Evolutionary conservation across 2,888 invertebrate genomes (phyloP), one percentile per base, ranked within the genome.

Genomic region (Diadegma fenestrale): DNA sequence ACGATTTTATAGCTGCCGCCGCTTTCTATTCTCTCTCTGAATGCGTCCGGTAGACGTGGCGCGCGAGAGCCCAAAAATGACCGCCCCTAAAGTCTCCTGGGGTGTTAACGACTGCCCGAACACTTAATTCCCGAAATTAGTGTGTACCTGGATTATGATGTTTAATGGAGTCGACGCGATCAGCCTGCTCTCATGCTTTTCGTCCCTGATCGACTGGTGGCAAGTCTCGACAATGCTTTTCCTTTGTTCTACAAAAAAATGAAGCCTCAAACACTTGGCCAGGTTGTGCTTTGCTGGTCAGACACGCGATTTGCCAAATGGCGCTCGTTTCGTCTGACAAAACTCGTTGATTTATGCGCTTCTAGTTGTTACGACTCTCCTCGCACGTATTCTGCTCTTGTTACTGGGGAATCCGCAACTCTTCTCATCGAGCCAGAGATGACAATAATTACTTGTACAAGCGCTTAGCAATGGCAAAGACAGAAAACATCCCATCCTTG

Each of bases 1-100:
- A 77, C 80, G 77, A 72, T 80, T 43, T n/a, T 41, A 73, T 61
- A 63, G 64, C 33, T 72, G 22, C 17, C 5, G 64, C 33, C 68
- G 22, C 17, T 10, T 48, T 26, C 14, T 22, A 14, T 41, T 54
- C 71, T 3, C 54, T 41, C 45, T 22, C 10, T 22, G 19, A 1
- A 41, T 17, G 10, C 43, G 14, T 73, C 26, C 1, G 41, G 41
- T 37, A 45, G 54, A 54, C 33, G 30, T 30, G 2, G 30, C 12
- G 8, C 19, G 48, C 69, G 48, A 30, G 30, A 48, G 48, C n/a
- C 69, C 54, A 12, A 30, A n/a, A 33, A 14, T 14, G 19, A 51
- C 54, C 71, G 33, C 33, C 51, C 8, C n/a, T 8, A 17, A 37
- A 22, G 48, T 33, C 19, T 33, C 51, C 22, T 37, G 30, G 14